Base-by-base conservation (phyloP, 2,113 vertebrate species). In the Lophius piscatorius region DNA sequence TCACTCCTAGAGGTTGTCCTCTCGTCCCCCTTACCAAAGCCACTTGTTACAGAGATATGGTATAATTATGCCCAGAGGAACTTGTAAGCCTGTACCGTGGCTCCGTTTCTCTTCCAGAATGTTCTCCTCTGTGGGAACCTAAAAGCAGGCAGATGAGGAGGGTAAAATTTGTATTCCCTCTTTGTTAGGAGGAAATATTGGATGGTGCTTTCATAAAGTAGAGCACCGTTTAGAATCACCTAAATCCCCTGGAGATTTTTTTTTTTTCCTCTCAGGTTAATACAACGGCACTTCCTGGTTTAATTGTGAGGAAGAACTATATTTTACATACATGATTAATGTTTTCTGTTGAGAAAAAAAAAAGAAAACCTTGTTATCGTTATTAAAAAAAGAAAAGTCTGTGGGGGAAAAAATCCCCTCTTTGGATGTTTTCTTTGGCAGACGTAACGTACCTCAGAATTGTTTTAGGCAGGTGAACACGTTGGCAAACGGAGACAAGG, bases 1-100 rank as follows among this genome's bases (percentile, higher is more conserved):
- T 87, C 87, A 88, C 84, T 89, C 83, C n/a, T 87, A 84, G 89
- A 92, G 84, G 76, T 82, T 82, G 84, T 89, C 81, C 76, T 81
- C 76, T 70, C 76, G 70, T 86, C 75, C 81, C 80, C 81, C 54
- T 72, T 67, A 79, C 80, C 84, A 79, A 77, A 84, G 78, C 77
- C 78, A 70, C 80, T 82, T 84, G 87, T 86, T 84, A 79, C 66
- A 85, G 80, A 64, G 66, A 81, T 80, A 85, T 63, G 59, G 58
- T 81, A 66, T 78, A 85, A 86, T 86, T 78, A 60, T 78, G 86
- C 91, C 84, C 80, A 64, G 70, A 82, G 84, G 87, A 85, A 91
- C 89, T 63, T 75, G 81, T 76, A 61, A 89, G 50, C 77, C 80
- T 82, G 79, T 80, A 89, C 90, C 83, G 68, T 78, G 85, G 78